These are phyloP conservation scores for Drosophila kohkoa DNA, from an alignment of 1,140 invertebrate species.

Conservation along the genomic window DNA sequence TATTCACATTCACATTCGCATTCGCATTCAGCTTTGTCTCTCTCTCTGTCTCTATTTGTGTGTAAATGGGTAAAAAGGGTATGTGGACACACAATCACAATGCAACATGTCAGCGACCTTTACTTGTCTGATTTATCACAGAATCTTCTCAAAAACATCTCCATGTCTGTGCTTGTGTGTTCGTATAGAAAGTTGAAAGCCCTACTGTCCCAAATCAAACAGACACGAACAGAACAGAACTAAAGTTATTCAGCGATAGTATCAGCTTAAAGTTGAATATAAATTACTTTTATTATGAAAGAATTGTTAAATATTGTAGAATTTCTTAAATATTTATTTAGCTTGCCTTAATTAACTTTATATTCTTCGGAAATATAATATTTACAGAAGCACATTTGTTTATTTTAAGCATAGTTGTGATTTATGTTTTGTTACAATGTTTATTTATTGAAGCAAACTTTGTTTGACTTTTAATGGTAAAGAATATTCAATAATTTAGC, in stretches of 20 bases:
- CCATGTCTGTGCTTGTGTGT: not conserved
- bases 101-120: slow-evolving; percentile 55
- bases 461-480: no score
- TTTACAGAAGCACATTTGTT: not conserved
- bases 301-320: not conserved
- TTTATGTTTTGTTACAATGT: not conserved
- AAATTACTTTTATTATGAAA: not conserved
- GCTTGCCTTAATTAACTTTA: not conserved
- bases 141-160: slow-evolving; percentile 12
- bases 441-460: not conserved
- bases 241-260: not conserved
- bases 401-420: not conserved
- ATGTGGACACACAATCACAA: slow-evolving; percentile 36
- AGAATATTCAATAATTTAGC: no score
- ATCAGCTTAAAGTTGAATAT: not conserved
- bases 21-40: slow-evolving; percentile 11
- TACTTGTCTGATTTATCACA: slow-evolving; percentile 41
- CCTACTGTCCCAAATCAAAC: slow-evolving; percentile 31
- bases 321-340: not conserved
- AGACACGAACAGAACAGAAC: slow-evolving; percentile 1
- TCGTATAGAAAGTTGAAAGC: slow-evolving; percentile 21
- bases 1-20: slow-evolving; percentile 29
- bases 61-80: slow-evolving; percentile 40
- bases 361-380: not conserved
- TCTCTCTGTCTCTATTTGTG: slow-evolving; percentile 9